Base-by-base conservation (phyloP, 53 echinoderm and acorn worm genomes). In the Holothuria leucospilota region DNA sequence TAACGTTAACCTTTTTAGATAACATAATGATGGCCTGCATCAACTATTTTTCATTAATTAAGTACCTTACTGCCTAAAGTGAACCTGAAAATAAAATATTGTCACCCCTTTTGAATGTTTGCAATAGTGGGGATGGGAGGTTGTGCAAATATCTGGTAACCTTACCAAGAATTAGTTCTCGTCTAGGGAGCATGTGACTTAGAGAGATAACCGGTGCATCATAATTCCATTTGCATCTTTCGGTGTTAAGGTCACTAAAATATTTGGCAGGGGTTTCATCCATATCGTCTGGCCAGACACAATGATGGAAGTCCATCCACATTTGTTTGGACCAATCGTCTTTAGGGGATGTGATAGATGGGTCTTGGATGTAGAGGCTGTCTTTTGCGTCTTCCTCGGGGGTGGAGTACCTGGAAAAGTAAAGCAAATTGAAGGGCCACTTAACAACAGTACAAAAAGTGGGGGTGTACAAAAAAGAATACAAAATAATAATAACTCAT, bases 231-330 rank as follows among this genome's bases (percentile, higher is more conserved):
- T 81, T 67, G 58, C 86, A 84, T 34, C 92, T 88, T 14, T 90
- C 92, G 60, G 86, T 60, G 51, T 94, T 95, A 38, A 95, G 71
- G 26, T 85, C 56, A 15, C 88, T 63, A 40, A 99, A 99, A 86
- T 90, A 95, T 78, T 94, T 92, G 8, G 99, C 94, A 18, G 92
- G 92, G 9, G 95, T 88, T 51, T 90, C 89, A 5, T 81, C 80
- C 18, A 95, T 91, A 49, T 83, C 71, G 30, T 75, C 86, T 20
- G 99, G 94, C 99, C 99, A 99, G 30, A 81, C 90, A 53, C 99
- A 99, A 79, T 93, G 91, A 81, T 94, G 99, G 59, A 93, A 93
- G 59, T 99, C 99, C 99, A 99, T 95, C 99, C 99, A 99, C 49
- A 99, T 83, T 21, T 67, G 71, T 14, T 92, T 88, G 20, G 81